Conservation (phyloP, 2,797 vertebrate species). For the Gobionotothen gibberifrons region DNA sequence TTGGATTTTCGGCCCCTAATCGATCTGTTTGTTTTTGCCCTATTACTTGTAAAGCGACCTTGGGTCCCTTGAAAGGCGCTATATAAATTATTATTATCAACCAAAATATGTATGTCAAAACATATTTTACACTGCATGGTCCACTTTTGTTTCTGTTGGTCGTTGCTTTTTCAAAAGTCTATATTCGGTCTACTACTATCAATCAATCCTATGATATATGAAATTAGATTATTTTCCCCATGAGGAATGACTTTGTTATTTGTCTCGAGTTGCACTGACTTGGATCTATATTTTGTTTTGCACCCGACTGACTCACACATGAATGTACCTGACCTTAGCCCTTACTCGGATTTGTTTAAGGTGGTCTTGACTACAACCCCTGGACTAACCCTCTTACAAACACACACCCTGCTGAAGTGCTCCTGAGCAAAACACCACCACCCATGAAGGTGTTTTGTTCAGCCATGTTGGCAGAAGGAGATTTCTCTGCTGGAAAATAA, state of each 20-base stretch:
- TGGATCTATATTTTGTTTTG: background rate
- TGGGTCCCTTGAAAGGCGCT: too few species aligned
- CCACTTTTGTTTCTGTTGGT: background rate
- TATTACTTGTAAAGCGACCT: too few species aligned
- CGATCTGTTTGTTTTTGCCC: too few species aligned
- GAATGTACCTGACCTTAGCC: background rate
- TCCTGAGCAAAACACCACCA: background rate
- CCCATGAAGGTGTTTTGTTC: background rate
- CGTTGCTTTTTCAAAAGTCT: background rate
- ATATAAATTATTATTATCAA: too few species aligned
- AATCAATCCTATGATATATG: background rate
- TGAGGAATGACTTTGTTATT: background rate
- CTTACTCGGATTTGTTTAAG: background rate
- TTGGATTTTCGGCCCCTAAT: too few species aligned
- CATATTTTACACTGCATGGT: background rate
- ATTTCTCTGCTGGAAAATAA: constrained; percentile 1
- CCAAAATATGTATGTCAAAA: background rate
- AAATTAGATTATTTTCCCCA: background rate
- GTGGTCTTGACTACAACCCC: constrained; percentile 6
- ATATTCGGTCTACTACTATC: background rate
- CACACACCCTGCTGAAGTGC: background rate
- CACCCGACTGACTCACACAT: constrained; percentile 5
- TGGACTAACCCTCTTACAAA: background rate
- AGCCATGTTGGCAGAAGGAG: background rate
- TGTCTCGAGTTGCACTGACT: background rate